phyloP scores from a whole-genome alignment of 2,888 invertebrate genomes.

The Campoplex nolae region DNA sequence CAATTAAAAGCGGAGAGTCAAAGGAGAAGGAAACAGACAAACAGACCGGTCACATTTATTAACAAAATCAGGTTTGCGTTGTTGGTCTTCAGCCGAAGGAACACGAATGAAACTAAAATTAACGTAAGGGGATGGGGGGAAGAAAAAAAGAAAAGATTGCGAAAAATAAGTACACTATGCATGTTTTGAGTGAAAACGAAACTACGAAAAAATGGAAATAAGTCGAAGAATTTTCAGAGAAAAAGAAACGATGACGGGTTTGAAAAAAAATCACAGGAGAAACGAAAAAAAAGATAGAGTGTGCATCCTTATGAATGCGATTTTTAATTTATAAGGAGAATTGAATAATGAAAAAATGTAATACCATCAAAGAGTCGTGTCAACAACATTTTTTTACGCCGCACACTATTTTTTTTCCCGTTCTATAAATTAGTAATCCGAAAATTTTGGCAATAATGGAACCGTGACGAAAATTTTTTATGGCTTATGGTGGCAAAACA shows the following conservation, averaged over 20 bases:
- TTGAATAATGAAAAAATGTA: constrained; percentile 8
- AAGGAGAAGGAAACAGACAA: constrained; percentile 33
- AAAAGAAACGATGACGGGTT: neutral
- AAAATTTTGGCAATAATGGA: constrained; percentile 20
- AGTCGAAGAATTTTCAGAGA: constrained; percentile 23
- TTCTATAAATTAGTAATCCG: constrained; percentile 33
- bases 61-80: constrained; percentile 67
- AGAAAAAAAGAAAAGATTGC: neutral
- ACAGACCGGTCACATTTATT: constrained; percentile 49
- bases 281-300: constrained; percentile 18
- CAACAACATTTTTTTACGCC: constrained; percentile 34
- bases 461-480: neutral
- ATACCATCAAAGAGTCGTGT: constrained; percentile 42
- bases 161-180: constrained; percentile 80
- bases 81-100: constrained; percentile 6
- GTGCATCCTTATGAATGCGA: constrained; percentile 49
- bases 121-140: constrained; percentile 40
- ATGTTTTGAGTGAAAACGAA: constrained; percentile 81
- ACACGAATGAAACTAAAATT: constrained; percentile 37
- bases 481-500: neutral
- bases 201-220: constrained; percentile 63
- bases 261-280: neutral
- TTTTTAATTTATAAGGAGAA: constrained; percentile 47
- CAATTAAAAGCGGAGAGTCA: constrained; percentile 34
- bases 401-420: constrained; percentile 45